These are phyloP conservation scores for Saxidomus purpurata DNA, from an alignment of 1,140 invertebrate species.

Conservation along the genomic window DNA sequence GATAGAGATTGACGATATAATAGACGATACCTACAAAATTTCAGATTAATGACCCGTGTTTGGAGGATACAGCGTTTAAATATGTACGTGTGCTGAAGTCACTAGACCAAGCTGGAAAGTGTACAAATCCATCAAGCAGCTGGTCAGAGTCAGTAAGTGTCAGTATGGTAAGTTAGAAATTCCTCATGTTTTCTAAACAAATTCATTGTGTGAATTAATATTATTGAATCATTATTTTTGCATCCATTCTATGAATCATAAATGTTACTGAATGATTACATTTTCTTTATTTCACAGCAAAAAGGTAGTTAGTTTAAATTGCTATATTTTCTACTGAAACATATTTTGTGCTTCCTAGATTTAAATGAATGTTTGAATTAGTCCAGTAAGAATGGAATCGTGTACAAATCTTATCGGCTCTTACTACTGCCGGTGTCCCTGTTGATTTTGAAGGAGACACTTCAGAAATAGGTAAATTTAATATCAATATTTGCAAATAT, in stretches of 20 bases:
- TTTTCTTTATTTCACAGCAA: too few relatives aligned
- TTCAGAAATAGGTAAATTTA: constrained; percentile 89
- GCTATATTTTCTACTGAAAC: neutral
- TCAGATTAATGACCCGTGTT: constrained; percentile 58
- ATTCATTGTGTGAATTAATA: too few relatives aligned
- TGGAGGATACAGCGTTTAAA: constrained; percentile 78
- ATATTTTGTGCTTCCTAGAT: constrained; percentile 12
- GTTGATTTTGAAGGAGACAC: constrained; percentile 88
- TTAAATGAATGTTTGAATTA: constrained; percentile 33
- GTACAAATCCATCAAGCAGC: constrained; percentile 74
- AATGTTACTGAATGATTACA: too few relatives aligned
- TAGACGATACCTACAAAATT: too few relatives aligned
- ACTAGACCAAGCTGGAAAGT: constrained; percentile 55
- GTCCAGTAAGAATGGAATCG: constrained; percentile 91
- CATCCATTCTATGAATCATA: too few relatives aligned
- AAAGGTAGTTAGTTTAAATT: too few relatives aligned
- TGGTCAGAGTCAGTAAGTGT: constrained; percentile 64
- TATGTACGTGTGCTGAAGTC: constrained; percentile 75
- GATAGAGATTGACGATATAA: too few relatives aligned
- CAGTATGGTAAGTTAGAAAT: constrained; percentile 61
- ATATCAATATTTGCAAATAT: too few relatives aligned
- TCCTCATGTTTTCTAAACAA: too few relatives aligned
- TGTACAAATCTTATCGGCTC: constrained; percentile 94
- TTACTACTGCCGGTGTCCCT: constrained; percentile 86
- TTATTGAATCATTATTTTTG: too few relatives aligned